Conservation (phyloP, 2,797 vertebrate species). For the Propithecus perrieri region DNA sequence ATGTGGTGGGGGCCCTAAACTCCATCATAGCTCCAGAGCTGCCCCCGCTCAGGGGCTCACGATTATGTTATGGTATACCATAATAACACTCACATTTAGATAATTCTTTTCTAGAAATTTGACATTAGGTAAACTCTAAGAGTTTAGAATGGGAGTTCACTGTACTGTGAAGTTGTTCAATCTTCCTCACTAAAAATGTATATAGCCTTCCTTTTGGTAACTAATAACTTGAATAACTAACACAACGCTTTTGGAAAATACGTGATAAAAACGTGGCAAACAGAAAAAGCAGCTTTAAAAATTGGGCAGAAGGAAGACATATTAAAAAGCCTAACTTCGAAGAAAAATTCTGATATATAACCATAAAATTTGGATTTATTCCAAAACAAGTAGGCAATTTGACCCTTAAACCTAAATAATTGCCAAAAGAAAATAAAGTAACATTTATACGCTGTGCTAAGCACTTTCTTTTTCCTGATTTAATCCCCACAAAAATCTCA, state of each 20-base stretch:
- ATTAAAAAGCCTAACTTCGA: not conserved
- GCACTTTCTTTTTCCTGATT: not conserved
- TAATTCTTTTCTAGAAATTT: not conserved
- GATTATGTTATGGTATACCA: not conserved
- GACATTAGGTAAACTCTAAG: not conserved
- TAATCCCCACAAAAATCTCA: not conserved
- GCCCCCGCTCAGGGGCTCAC: fast-evolving
- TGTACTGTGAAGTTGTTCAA: not conserved
- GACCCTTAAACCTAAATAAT: not conserved
- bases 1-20: not conserved
- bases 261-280: not conserved
- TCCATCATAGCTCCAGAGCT: not conserved
- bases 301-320: not conserved
- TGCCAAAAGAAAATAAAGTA: not conserved
- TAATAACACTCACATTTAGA: not conserved
- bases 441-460: not conserved
- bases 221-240: not conserved
- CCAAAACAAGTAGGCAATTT: not conserved
- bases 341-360: constrained; percentile 11
- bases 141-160: not conserved
- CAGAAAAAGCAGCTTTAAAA: not conserved
- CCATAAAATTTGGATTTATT: constrained; percentile 25
- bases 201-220: not conserved
- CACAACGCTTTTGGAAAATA: not conserved
- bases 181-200: not conserved